phyloP scores from a whole-genome alignment of 1,140 invertebrate genomes.

The Cotesia vestalis region DNA sequence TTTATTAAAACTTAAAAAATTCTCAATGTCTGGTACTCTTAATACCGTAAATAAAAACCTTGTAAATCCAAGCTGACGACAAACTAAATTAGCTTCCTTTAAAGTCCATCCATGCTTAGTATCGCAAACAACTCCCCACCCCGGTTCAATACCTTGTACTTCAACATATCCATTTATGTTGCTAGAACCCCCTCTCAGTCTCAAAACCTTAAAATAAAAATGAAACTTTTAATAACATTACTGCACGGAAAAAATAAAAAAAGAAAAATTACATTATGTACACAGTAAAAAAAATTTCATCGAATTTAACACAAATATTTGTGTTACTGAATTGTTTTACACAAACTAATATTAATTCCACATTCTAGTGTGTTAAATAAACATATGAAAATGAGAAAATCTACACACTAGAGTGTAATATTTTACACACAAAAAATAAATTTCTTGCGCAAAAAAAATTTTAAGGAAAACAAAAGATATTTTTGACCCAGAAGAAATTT shows the following conservation, averaged over 20 bases:
- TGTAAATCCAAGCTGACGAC: conserved; percentile 67
- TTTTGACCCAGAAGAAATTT: no score
- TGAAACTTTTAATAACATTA: conserved; percentile 26
- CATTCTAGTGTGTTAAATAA: no score
- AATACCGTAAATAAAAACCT: conserved; percentile 52
- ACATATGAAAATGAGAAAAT: no score
- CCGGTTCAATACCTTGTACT: conserved; percentile 58
- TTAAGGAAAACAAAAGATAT: no score
- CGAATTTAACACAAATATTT: conserved; percentile 19
- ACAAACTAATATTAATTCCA: no score
- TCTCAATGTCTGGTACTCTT: no score
- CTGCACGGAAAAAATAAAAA: conserved; percentile 11
- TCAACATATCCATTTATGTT: conserved; percentile 68
- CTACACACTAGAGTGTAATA: no score
- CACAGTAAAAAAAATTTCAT: neutral
- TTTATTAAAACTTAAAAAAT: no score
- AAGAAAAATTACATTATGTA: conserved; percentile 8
- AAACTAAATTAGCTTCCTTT: conserved; percentile 68
- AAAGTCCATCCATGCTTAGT: conserved; percentile 63
- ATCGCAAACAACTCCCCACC: conserved; percentile 70
- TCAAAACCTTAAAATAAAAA: conserved; percentile 56
- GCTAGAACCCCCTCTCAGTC: conserved; percentile 65
- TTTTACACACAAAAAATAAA: no score
- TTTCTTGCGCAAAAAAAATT: no score
- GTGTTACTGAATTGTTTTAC: no score